phyloP scores from a whole-genome alignment of 2,888 invertebrate species.

The Meganola albula region DNA sequence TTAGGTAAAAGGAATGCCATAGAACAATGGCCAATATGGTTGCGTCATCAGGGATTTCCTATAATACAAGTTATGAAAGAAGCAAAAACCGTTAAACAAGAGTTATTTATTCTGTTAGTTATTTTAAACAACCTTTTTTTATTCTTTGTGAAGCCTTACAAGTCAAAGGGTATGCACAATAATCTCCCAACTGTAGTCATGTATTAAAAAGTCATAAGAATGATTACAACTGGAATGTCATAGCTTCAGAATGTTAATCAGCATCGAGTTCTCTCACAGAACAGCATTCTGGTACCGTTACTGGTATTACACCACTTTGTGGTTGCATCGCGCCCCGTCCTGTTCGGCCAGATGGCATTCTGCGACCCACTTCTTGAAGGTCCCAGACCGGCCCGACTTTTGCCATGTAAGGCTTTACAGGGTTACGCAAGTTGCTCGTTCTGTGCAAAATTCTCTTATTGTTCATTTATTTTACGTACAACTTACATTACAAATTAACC shows the following conservation, averaged over 20 bases:
- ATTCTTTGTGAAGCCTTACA: too few relatives aligned
- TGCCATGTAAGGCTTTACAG: constrained; percentile 59
- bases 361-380: constrained; percentile 71
- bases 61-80: too few relatives aligned
- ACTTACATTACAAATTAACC: constrained; percentile 24
- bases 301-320: constrained; percentile 45
- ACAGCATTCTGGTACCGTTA: constrained; percentile 43
- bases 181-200: too few relatives aligned
- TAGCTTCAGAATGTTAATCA: constrained; percentile 37
- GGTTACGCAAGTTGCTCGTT: constrained; percentile 54
- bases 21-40: too few relatives aligned
- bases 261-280: constrained; percentile 33
- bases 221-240: constrained; percentile 23
- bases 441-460: constrained; percentile 29
- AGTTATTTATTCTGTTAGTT: too few relatives aligned
- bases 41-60: too few relatives aligned
- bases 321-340: constrained; percentile 52
- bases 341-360: constrained; percentile 68
- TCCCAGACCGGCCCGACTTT: constrained; percentile 50
- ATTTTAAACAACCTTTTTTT: too few relatives aligned
- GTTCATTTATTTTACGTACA: constrained; percentile 25
- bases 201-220: too few relatives aligned
- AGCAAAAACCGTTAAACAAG: too few relatives aligned
- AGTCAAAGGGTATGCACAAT: too few relatives aligned
- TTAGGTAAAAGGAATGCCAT: constrained; percentile 7